Base-by-base conservation (phyloP, 2,113 vertebrate genomes). In the Chloebia gouldiae region DNA sequence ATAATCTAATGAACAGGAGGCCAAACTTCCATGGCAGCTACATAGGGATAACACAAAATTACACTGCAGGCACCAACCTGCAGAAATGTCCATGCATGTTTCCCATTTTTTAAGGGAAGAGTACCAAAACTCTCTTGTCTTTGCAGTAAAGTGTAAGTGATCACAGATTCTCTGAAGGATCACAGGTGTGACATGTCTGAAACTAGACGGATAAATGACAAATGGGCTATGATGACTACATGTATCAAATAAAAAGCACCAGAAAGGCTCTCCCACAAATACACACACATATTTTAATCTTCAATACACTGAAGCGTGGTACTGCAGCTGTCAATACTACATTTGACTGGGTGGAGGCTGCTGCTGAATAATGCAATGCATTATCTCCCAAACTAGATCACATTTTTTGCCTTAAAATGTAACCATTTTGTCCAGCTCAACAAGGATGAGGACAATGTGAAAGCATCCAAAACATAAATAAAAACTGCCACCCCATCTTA, bases 261-360 rank as follows among this genome's bases (percentile, higher is more conserved):
- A 86, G 65, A 84, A 89, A 80, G 61, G 54, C 66, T 82, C 78
- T 77, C 61, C 33, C 70, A 91, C 40, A 82, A 69, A 82, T n/a
- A 80, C 37, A 78, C 9, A 45, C 10, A 5, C 16, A n/a, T 25
- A 80, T 68, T 86, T 86, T 81, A 66, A 78, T 42, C 44, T 86
- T 76, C 75, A 54, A 30, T 45, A 93, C 72, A 50, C 0, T 71
- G 69, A 83, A 75, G 40, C 0, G 2, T 21, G 56, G 44, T 27
- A 35, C 30, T 61, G 47, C 59, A 51, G 27, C 44, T 68, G 75
- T 22, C 83, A 86, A 66, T 49, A 81, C 42, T n/a, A 61, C 35
- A 9, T 59, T 88, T 78, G 90, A 73, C 27, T 68, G 68, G 33
- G 22, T 61, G 53, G n/a, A 93, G 51, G 44, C 37, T 79, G 40